These are phyloP conservation scores for Prionailurus bengalensis DNA, from an alignment of 2,113 vertebrate genomes.

Conservation along the genomic window DNA sequence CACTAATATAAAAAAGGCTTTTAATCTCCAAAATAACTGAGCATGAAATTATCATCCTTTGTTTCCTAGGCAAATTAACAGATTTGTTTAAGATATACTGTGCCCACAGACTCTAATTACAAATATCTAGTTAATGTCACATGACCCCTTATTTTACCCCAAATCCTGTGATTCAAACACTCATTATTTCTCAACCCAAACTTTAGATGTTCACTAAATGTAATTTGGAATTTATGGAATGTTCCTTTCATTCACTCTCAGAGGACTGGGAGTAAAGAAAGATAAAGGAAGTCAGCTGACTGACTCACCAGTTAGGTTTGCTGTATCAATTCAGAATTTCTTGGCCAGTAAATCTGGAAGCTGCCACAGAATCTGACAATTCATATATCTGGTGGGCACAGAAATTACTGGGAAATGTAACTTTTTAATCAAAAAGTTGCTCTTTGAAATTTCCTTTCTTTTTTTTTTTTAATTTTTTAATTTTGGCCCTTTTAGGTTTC, in stretches of 20 bases:
- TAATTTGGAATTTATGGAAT: neutral
- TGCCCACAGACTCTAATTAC: neutral
- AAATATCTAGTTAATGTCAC: neutral
- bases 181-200: neutral
- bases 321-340: neutral
- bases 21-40: neutral
- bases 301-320: neutral
- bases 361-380: neutral
- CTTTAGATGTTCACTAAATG: neutral
- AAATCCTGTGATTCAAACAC: neutral
- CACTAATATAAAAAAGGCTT: neutral
- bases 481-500: neutral
- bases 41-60: neutral
- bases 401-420: neutral
- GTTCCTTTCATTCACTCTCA: neutral
- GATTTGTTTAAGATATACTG: neutral
- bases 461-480: too few relatives aligned
- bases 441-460: neutral
- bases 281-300: neutral
- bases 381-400: neutral
- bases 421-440: constrained; percentile 29
- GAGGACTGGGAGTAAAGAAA: neutral
- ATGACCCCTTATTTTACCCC: neutral
- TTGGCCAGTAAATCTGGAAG: constrained; percentile 17
- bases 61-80: constrained; percentile 17